phyloP scores from a whole-genome alignment of 1,140 invertebrate species.

The Idris sp. region DNA sequence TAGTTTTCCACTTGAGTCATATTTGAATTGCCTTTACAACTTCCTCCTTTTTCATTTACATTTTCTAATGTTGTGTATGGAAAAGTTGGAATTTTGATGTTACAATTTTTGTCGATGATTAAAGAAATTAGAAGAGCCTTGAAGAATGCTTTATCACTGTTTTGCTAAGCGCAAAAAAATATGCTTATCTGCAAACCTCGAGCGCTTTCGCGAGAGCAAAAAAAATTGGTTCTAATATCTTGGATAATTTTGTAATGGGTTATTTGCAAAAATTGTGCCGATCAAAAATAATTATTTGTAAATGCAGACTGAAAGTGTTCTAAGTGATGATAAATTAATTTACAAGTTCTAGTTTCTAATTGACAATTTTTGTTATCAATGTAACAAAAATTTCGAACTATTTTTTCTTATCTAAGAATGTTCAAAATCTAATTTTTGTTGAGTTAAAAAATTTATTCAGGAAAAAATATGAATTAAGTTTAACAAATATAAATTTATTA shows the following conservation, averaged over 20 bases:
- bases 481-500: no score
- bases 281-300: not conserved
- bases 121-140: slow-evolving; percentile 61
- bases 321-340: no score
- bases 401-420: no score
- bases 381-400: no score
- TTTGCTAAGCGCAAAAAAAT: slow-evolving; percentile 61
- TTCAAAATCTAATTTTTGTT: no score
- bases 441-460: no score
- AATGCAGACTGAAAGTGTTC: no score
- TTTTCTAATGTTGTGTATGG: no score
- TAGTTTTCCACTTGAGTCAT: not conserved
- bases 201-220: slow-evolving; percentile 56
- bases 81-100: not conserved
- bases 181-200: slow-evolving; percentile 60
- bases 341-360: no score
- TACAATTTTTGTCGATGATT: slow-evolving; percentile 34
- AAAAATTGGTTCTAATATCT: slow-evolving; percentile 54
- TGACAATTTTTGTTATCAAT: no score
- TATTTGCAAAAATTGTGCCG: not conserved
- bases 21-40: not conserved
- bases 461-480: no score
- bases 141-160: slow-evolving; percentile 60
- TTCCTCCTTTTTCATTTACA: no score
- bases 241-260: slow-evolving; percentile 9